These are phyloP conservation scores for Antrozous pallidus DNA, from an alignment of 2,797 vertebrate species.

Conservation along the genomic window DNA sequence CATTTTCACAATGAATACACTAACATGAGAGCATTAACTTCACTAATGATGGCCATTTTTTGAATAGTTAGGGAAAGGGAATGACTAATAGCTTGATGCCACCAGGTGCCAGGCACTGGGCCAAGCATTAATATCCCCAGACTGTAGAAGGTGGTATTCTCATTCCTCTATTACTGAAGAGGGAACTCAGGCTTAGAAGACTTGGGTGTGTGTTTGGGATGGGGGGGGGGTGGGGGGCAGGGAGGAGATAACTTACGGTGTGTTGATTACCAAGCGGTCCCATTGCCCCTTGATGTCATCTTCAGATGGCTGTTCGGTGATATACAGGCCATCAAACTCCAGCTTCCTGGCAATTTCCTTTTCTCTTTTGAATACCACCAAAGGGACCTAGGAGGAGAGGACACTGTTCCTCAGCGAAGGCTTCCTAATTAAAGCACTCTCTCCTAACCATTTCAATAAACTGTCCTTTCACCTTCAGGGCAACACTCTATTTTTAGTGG, in stretches of 20 bases:
- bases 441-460: neutral
- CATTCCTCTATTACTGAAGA: neutral
- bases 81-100: neutral
- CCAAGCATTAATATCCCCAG: neutral
- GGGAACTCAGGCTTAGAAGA: neutral
- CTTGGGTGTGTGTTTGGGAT: neutral
- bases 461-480: neutral
- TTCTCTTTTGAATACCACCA: conserved; percentile 98
- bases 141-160: neutral
- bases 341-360: conserved; percentile 98
- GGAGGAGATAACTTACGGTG: conserved; percentile 87
- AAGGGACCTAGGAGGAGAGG: conserved; percentile 89
- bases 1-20: neutral
- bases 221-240: no score
- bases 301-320: conserved; percentile 98
- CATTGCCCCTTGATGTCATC: conserved; percentile 99
- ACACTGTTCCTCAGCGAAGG: neutral
- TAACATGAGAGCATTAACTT: neutral
- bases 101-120: neutral
- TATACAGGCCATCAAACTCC: conserved; percentile 98
- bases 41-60: neutral
- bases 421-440: neutral
- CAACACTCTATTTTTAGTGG: neutral
- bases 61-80: neutral
- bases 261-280: conserved; percentile 98